phyloP scores from a whole-genome alignment of 64 coral and sea anemone species.

The Trachythela sp. region DNA sequence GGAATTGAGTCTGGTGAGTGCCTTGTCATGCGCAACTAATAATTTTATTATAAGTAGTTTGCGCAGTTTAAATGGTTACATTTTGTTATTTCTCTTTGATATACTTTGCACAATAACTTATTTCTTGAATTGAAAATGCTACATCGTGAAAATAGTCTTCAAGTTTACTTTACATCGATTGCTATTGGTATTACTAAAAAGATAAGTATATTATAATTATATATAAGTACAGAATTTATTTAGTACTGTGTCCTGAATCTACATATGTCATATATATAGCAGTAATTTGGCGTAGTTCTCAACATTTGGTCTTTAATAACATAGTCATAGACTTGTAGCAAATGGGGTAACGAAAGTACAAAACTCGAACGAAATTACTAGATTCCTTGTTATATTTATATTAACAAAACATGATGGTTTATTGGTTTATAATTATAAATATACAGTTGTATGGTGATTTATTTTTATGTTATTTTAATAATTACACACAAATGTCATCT shows the following conservation, averaged over 20 bases:
- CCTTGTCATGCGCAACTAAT: not conserved
- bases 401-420: too few relatives aligned
- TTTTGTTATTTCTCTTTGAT: not conserved
- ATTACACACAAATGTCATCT: too few relatives aligned
- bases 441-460: not conserved
- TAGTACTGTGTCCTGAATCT: not conserved
- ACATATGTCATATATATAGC: not conserved
- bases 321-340: not conserved
- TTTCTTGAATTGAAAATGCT: not conserved
- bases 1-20: not conserved
- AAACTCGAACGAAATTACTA: too few relatives aligned
- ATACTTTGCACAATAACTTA: not conserved
- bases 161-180: not conserved
- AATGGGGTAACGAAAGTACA: not conserved
- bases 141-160: not conserved
- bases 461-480: not conserved
- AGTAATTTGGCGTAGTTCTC: not conserved
- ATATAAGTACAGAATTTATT: not conserved
- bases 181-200: not conserved
- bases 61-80: not conserved
- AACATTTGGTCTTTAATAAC: not conserved
- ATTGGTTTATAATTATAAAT: too few relatives aligned
- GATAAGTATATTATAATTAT: not conserved
- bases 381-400: too few relatives aligned
- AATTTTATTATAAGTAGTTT: not conserved